Base-by-base conservation (phyloP, 2,888 invertebrate genomes). In the Carterocephalus palaemon region DNA sequence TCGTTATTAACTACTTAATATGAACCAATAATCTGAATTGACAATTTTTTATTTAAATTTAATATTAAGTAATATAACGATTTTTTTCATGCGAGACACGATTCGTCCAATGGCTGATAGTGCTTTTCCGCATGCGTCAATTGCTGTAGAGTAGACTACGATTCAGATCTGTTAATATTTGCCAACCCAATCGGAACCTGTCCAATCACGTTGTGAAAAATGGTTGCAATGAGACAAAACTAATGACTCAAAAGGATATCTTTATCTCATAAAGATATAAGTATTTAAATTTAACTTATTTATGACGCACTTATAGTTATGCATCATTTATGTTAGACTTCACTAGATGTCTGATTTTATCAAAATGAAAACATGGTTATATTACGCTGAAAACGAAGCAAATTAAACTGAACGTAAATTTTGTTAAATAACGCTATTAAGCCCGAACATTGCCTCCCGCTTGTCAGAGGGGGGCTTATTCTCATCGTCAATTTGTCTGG, bases 401-500 rank as follows among this genome's bases (percentile, higher is more conserved):
- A 63, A 62, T 67, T 63, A 58, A 58, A 59, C 59, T 56, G 57
- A 52, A 64, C 65, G 62, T 64, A 70, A 72, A 74, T 69, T 64
- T 63, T 60, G 55, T 66, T 46, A 69, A 71, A 71, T 77, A 77
- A 77, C 67, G 57, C 67, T 64, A 75, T 77, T 74, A 76, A 66
- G 57, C 60, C n/a, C 56, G 57, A 67, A 62, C 62, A 63, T 59
- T 63, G 67, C 57, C 57, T 60, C 53, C 58, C 62, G 60, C 67
- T 65, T 67, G 64, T 64, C 64, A 66, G 51, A 67, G 66, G 70
- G 67, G 63, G 61, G 57, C 57, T 56, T 58, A 59, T 63, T 66
- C 64, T 57, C 59, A 63, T 42, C 58, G 58, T 64, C 70, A 75
- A 80, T 78, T 77, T 75, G 74, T 76, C 69, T 72, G 66, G 73